Percentiles rank a stretch among this genome's conserved stretches.
These are phyloP conservation scores for Allygus modestus DNA, from an alignment of 2,888 invertebrate species.

Conservation along the genomic window DNA sequence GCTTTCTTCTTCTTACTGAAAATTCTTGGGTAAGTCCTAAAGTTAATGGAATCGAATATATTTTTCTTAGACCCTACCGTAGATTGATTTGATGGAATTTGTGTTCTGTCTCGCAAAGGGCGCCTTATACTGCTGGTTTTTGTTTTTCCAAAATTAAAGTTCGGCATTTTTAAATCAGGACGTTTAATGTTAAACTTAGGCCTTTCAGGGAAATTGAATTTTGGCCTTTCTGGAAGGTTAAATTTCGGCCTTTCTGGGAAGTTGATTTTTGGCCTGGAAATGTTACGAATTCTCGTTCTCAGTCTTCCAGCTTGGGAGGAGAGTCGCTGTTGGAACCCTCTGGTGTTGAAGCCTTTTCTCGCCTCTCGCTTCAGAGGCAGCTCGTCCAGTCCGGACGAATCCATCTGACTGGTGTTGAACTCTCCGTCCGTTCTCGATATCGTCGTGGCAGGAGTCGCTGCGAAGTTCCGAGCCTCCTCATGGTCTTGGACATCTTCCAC, in stretches of 20 bases:
- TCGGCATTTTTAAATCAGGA: conserved; percentile 75
- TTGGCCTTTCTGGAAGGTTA: conserved; percentile 75
- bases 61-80: conserved; percentile 77
- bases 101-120: conserved; percentile 74
- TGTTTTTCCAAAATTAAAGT: conserved; percentile 64
- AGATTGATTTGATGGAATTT: conserved; percentile 60
- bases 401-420: conserved; percentile 81
- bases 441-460: conserved; percentile 75
- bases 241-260: conserved; percentile 76
- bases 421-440: conserved; percentile 82
- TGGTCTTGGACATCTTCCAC: conserved; percentile 75
- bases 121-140: conserved; percentile 68
- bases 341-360: conserved; percentile 64
- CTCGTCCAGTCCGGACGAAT: conserved; percentile 82
- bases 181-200: conserved; percentile 78
- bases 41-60: conserved; percentile 82
- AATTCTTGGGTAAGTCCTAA: conserved; percentile 88
- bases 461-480: conserved; percentile 74
- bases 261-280: conserved; percentile 77
- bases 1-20: conserved; percentile 74
- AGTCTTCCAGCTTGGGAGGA: conserved; percentile 85
- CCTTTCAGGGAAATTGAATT: conserved; percentile 78
- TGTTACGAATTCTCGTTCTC: conserved; percentile 81
- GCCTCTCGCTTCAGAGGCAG: conserved; percentile 75
- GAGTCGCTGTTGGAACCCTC: conserved; percentile 80